Percentiles rank a stretch among this genome's conserved stretches.
Conservation (phyloP, 2,113 vertebrate species). For the Corydoras maculifer region DNA sequence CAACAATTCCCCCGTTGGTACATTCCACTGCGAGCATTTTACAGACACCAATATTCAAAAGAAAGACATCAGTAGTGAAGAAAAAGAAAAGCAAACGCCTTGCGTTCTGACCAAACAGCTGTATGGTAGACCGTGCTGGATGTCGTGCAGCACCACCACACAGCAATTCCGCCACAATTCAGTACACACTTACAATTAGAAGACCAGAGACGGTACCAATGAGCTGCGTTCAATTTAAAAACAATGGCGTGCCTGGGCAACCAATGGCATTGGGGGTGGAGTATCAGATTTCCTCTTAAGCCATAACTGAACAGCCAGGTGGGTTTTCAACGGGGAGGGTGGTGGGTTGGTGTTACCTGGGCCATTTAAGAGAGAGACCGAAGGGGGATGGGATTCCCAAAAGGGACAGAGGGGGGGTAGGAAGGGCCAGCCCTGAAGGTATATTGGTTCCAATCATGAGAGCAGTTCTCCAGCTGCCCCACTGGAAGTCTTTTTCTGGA, state of each 20-base stretch:
- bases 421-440: conserved; percentile 24
- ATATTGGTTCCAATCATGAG: conserved; percentile 18
- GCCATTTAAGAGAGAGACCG: neutral
- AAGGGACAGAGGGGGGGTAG: neutral
- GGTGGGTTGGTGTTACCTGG: neutral
- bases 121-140: no score
- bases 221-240: neutral
- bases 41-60: no score
- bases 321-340: neutral
- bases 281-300: neutral
- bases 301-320: neutral
- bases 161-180: neutral
- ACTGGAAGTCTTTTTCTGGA: neutral
- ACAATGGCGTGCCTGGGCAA: neutral
- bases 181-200: neutral
- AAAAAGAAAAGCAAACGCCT: no score
- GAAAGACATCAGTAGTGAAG: no score
- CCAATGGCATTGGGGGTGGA: neutral
- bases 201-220: neutral
- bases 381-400: neutral
- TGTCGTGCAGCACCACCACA: no score
- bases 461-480: conserved; percentile 37
- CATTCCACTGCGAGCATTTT: no score
- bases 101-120: no score
- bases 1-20: no score